Base-by-base conservation (phyloP, 92 coral and sea anemone genomes). In the Siderastrea siderea region DNA sequence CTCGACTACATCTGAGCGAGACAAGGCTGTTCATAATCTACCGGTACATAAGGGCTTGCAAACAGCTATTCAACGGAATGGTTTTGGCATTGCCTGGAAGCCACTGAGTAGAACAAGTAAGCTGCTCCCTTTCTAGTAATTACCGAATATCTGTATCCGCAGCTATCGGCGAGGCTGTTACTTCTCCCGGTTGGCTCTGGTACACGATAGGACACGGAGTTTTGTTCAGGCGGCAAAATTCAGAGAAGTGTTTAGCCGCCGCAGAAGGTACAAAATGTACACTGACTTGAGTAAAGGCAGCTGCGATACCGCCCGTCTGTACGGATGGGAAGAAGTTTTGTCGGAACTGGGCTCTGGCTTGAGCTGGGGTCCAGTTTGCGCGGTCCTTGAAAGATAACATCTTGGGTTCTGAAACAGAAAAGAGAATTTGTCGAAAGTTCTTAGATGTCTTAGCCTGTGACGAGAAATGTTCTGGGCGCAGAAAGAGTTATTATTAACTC, bases 271-370 rank as follows among this genome's bases (percentile, higher is more conserved):
- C 45, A n/a, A 61, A 58, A 49, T 79, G 55, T 58, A 79, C 83
- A 50, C 83, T 79, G 47, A 64, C 72, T 65, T 79, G 83, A 11
- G 72, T 49, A 19, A 46, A 79, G 19, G 54, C 46, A 2, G 46
- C 55, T 49, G 83, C 65, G 10, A 79, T 79, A 26, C 83, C 83
- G 14, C 72, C 60, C 9, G 83, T 62, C 3, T 47, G 72, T 47
- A 64, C 46, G 43, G 6, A 47, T 46, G 83, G 83, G 6, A 62
- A 79, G 72, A 79, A 47, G 83, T 79, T 79, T 26, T 79, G 83
- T 47, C 83, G 83, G 43, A 79, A 79, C 83, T 79, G 83, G 47
- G 46, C 17, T 12, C 83, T 79, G 6, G 83, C 83, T 15, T 79
- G 71, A 17, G 83, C 70, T 63, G 71, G 71, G 11, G 71, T 79